phyloP scores from a whole-genome alignment of 92 coral and sea anemone species.

The Palythoa grandiflora region DNA sequence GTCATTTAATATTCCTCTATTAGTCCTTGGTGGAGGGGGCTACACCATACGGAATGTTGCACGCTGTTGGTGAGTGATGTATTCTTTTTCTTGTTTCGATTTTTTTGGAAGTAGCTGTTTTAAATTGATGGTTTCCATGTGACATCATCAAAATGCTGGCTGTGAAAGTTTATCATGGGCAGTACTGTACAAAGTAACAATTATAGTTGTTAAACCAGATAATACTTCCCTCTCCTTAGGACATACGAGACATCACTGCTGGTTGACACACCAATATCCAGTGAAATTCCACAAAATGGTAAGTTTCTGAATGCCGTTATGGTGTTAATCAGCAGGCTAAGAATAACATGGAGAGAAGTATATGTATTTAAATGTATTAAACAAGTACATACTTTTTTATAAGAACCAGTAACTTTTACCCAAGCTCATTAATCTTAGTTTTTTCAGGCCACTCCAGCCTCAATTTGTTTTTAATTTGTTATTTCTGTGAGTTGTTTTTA shows the following conservation, averaged over 20 bases:
- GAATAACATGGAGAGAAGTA: no score
- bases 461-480: no score
- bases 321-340: background rate
- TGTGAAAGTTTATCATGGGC: no score
- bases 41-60: constrained; percentile 98
- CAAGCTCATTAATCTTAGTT: no score
- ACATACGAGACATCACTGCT: constrained; percentile 95
- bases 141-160: no score
- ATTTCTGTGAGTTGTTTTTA: no score
- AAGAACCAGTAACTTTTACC: no score
- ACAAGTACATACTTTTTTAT: no score
- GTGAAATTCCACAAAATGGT: constrained; percentile 97
- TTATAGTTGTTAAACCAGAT: background rate
- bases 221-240: constrained; percentile 57
- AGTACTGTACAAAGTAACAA: background rate
- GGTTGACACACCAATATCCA: constrained; percentile 85
- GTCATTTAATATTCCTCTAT: constrained; percentile 91
- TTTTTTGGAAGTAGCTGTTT: background rate
- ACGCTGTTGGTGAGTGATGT: constrained; percentile 88
- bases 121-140: background rate
- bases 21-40: constrained; percentile 99
- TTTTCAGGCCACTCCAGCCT: no score
- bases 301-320: background rate
- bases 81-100: background rate
- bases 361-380: no score